These are phyloP conservation scores for Smithornis capensis DNA, from an alignment of 2,113 vertebrate species.

Conservation along the genomic window DNA sequence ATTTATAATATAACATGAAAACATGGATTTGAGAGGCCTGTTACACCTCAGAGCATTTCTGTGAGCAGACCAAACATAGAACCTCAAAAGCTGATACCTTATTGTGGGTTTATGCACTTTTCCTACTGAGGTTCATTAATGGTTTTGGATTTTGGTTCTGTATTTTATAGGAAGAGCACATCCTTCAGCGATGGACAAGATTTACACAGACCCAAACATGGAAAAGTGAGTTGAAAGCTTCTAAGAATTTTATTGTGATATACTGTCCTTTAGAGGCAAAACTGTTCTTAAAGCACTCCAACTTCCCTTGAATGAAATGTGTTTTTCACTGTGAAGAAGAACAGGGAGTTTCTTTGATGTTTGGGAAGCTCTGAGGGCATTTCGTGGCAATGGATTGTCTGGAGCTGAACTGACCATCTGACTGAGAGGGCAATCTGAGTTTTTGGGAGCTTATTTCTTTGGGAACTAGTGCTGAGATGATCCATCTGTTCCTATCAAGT, in stretches of 20 bases:
- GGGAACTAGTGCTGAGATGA: neutral
- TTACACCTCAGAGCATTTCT: neutral
- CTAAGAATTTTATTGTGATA: neutral
- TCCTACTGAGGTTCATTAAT: neutral
- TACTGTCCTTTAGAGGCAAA: neutral
- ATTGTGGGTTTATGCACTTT: neutral
- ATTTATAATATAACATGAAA: neutral
- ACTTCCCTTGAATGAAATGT: neutral
- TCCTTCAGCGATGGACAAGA: constrained; percentile 68
- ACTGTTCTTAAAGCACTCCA: neutral
- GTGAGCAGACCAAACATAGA: neutral
- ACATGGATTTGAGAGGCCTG: accelerated
- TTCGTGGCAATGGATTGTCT: neutral
- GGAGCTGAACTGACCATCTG: neutral
- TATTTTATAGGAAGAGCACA: constrained; percentile 20
- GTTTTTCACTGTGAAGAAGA: neutral
- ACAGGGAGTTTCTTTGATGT: neutral
- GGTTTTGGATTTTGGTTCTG: neutral
- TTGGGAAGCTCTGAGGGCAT: neutral
- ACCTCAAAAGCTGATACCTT: neutral
- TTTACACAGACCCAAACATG: constrained; percentile 48
- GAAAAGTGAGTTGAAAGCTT: constrained; percentile 73
- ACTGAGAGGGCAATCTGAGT: accelerated
- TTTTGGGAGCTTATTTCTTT: neutral
- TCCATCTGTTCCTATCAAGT: neutral